Conservation (phyloP, 2,113 vertebrate species). For the Myrmecophaga tridactyla region DNA sequence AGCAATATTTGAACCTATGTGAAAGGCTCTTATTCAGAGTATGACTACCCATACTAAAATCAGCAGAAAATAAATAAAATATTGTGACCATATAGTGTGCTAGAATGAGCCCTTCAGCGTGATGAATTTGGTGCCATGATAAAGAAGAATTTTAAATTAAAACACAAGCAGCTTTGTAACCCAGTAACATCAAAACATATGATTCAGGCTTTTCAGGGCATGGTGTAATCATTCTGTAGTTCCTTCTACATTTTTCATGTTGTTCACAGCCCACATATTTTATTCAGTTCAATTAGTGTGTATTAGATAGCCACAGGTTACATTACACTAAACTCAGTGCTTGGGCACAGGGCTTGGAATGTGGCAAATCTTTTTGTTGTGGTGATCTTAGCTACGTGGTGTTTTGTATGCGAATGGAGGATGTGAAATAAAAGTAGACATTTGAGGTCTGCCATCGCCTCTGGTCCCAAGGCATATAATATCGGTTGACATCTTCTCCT, state of each 20-base stretch:
- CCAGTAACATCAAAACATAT: slow-evolving; percentile 15
- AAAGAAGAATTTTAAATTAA: slow-evolving; percentile 33
- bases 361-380: not conserved
- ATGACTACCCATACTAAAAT: not conserved
- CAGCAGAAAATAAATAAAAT: not conserved
- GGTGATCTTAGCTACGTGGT: not conserved
- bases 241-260: not conserved
- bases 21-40: not conserved
- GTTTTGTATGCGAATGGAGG: not conserved
- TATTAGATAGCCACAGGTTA: not conserved
- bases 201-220: not conserved
- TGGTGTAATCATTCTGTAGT: not conserved
- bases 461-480: not conserved
- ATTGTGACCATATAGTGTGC: not conserved
- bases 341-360: not conserved
- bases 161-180: not conserved
- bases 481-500: not conserved
- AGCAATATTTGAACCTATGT: not conserved
- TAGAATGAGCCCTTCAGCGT: not conserved
- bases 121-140: not conserved
- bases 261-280: not conserved
- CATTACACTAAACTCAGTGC: not conserved
- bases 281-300: not conserved
- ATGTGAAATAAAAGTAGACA: not conserved
- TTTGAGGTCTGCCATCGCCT: not conserved